Evolutionary conservation across 2,113 vertebrate genomes (phyloP), one percentile per base, ranked within the genome.

Genomic region (Mobula birostris): DNA sequence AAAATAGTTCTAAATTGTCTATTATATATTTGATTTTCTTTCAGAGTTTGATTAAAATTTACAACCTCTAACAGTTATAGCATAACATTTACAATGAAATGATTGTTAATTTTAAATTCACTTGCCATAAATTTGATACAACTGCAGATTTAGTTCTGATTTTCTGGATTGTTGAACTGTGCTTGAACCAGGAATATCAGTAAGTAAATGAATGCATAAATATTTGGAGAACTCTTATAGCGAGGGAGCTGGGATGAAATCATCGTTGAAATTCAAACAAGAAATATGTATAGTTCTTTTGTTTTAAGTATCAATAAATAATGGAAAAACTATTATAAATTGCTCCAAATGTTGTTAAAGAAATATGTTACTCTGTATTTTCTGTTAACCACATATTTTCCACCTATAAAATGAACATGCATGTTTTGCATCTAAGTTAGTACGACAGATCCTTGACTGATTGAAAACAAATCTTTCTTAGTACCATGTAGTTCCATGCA

Each of bases 391-490:
- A 36, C 40, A 40, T 48, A 93, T 24, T 56, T 93, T 93, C 68
- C 66, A 93, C 5, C 85, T 68, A 19, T 90, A 68, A 93, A 72
- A 74, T 21, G 21, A 36, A 48, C 91, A 76, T 93, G 90, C 40
- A 93, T 93, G 91, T 36, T 93, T 93, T 74, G 91, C 74, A 40
- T 74, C 91, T 48, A 21, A 48, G 90, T 93, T 93, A 70, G 91
- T 56, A 56, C 4, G 91, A 93, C 91, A 93, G 91, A 93, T 93
- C 40, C 40, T 11, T 93, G 68, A 93, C 68, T 93, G 90, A 72
- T 72, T 92, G 68, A 56, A 93, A 93, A 93, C 91, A 93, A 74
- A 93, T 93, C 91, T 56, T 93, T 93, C 91, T 72, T 74, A 76
- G 91, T 90, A 66, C 85, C 85, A 90, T 90, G 61, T 90, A 90